These are phyloP conservation scores for Megastigmus dorsalis DNA, from an alignment of 2,888 invertebrate species.

Conservation along the genomic window DNA sequence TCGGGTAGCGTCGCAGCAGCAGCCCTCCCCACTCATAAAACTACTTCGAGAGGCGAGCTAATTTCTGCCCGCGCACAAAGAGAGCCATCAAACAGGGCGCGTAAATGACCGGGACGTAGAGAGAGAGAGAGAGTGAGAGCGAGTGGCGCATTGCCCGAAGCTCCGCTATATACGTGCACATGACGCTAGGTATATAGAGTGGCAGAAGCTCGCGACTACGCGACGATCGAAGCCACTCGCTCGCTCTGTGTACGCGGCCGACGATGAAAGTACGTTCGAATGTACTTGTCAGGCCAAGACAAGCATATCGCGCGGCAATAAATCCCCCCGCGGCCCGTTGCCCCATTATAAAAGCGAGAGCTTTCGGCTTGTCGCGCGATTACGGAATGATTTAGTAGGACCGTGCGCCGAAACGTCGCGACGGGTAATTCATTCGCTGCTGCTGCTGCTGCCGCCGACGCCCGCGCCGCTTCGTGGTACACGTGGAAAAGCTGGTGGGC, in stretches of 20 bases:
- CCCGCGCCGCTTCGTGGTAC: too few relatives aligned
- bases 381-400: conserved; percentile 53
- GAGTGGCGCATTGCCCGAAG: conserved; percentile 27
- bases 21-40: too few relatives aligned
- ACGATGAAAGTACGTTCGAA: conserved; percentile 49
- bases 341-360: conserved; percentile 53
- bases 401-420: conserved; percentile 37
- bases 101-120: not conserved
- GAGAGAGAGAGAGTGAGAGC: conserved; percentile 35
- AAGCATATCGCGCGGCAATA: conserved; percentile 51
- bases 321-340: conserved; percentile 24
- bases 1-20: too few relatives aligned
- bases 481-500: too few relatives aligned
- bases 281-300: conserved; percentile 48
- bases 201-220: too few relatives aligned
- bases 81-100: conserved; percentile 11
- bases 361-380: conserved; percentile 55
- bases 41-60: too few relatives aligned
- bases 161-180: too few relatives aligned
- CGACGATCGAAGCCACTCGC: too few relatives aligned
- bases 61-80: too few relatives aligned
- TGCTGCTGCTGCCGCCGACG: not conserved
- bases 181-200: too few relatives aligned
- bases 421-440: conserved; percentile 47
- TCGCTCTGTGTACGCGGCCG: too few relatives aligned